Evolutionary conservation across 2,113 vertebrate species (phyloP).

Genomic region (Puffinus mauretanicus): DNA sequence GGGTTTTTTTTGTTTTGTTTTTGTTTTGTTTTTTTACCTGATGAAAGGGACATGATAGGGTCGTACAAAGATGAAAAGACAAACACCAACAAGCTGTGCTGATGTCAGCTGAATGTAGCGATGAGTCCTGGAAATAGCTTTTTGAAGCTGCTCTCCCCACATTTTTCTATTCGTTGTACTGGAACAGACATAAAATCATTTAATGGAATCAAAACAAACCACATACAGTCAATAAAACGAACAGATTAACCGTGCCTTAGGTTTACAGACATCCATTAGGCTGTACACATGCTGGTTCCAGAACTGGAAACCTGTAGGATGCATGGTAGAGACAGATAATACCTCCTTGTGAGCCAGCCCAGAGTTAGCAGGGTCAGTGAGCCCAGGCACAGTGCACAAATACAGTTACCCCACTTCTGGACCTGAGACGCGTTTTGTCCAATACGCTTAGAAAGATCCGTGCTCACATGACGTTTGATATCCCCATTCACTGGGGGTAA

Average conservation of each 20-base stretch:
- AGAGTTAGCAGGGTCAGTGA: background rate
- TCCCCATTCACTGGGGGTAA: background rate
- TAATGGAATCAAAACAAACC: conserved; percentile 32
- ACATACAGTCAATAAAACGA: background rate
- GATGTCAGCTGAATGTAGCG: conserved; percentile 81
- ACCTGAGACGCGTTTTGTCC: background rate
- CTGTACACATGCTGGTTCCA: background rate
- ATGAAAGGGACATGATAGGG: conserved; percentile 79
- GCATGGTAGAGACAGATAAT: background rate
- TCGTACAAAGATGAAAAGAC: conserved; percentile 82
- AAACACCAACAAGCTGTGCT: conserved; percentile 82
- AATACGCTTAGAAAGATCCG: background rate
- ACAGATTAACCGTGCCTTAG: background rate
- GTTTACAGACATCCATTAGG: conserved; percentile 7
- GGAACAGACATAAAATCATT: conserved; percentile 54
- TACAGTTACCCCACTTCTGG: background rate
- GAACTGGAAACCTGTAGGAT: background rate
- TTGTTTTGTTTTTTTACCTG: conserved; percentile 60
- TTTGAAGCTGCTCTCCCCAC: conserved; percentile 84
- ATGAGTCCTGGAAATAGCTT: conserved; percentile 79
- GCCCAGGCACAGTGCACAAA: background rate
- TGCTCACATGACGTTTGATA: background rate
- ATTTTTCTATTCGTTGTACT: conserved; percentile 82
- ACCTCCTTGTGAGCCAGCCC: background rate
- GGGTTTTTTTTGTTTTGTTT: background rate